These are phyloP conservation scores for Cotesia typhae DNA, from an alignment of 1,140 invertebrate species.

Conservation along the genomic window DNA sequence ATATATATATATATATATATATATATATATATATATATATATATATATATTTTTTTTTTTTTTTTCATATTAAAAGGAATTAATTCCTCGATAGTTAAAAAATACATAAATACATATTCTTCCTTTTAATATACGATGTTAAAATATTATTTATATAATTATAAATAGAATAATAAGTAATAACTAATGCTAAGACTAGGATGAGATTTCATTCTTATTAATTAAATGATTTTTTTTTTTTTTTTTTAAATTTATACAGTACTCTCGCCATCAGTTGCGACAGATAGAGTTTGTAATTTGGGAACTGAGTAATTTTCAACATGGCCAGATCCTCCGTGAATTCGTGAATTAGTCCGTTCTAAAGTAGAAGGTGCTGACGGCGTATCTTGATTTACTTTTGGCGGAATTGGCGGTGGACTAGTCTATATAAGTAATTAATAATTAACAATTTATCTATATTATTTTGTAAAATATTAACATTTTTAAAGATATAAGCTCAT, in stretches of 20 bases:
- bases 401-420: conserved; percentile 69
- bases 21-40: too few relatives aligned
- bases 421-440: conserved; percentile 46
- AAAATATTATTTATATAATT: conserved; percentile 6
- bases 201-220: conserved; percentile 43
- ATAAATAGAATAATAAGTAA: background rate
- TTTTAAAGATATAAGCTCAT: too few relatives aligned
- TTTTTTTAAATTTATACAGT: conserved; percentile 49
- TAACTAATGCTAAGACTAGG: conserved; percentile 51
- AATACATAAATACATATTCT: conserved; percentile 8
- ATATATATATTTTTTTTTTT: too few relatives aligned
- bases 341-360: conserved; percentile 53
- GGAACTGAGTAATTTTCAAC: conserved; percentile 69
- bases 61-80: too few relatives aligned
- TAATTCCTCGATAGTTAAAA: too few relatives aligned
- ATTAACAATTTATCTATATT: conserved; percentile 1
- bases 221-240: too few relatives aligned
- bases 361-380: conserved; percentile 60
- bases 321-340: conserved; percentile 48
- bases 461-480: too few relatives aligned
- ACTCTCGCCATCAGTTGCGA: conserved; percentile 60
- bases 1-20: too few relatives aligned
- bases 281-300: conserved; percentile 63
- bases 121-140: background rate
- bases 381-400: conserved; percentile 64